Evolutionary conservation across 2,888 invertebrate genomes (phyloP).

Genomic region (Drosophila robusta): DNA sequence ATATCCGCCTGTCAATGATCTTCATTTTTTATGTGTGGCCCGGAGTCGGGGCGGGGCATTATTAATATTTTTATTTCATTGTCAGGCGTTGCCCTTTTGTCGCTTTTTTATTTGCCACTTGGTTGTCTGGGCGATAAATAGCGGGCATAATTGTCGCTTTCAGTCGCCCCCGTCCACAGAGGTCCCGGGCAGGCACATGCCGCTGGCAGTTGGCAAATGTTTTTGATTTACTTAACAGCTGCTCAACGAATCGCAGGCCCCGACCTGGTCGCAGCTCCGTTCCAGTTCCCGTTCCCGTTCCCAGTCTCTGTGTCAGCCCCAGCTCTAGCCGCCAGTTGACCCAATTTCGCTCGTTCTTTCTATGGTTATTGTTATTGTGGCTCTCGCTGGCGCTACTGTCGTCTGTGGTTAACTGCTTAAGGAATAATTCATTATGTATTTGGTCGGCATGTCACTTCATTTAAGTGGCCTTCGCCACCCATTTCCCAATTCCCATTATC

Average conservation of each 20-base stretch:
- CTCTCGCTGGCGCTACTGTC: conserved; percentile 13
- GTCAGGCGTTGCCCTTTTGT: conserved; percentile 18
- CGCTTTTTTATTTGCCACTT: conserved; percentile 30
- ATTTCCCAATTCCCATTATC: conserved; percentile 1
- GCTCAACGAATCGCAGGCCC: conserved; percentile 14
- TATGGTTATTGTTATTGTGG: conserved; percentile 1
- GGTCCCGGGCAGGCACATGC: conserved; percentile 43
- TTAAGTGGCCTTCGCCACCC: conserved; percentile 59
- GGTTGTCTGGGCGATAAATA: conserved; percentile 63
- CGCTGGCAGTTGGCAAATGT: conserved; percentile 62
- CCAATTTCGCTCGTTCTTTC: conserved; percentile 41
- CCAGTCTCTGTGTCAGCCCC: background rate
- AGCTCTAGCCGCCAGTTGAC: conserved; percentile 49
- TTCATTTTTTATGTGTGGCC: conserved; percentile 31
- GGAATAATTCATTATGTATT: conserved; percentile 79
- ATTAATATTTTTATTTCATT: conserved; percentile 42
- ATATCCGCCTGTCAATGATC: conserved; percentile 42
- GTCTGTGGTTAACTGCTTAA: conserved; percentile 74
- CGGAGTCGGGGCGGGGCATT: conserved; percentile 12
- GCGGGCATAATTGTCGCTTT: conserved; percentile 58
- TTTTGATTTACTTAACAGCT: conserved; percentile 66
- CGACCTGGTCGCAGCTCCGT: conserved; percentile 1
- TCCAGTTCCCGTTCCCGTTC: conserved; percentile 9
- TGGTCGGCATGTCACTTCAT: conserved; percentile 74
- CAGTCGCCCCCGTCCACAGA: background rate